Percentiles rank a stretch among this genome's conserved stretches.
Conservation (phyloP, 1,140 invertebrate species). For the Radopholus similis region DNA sequence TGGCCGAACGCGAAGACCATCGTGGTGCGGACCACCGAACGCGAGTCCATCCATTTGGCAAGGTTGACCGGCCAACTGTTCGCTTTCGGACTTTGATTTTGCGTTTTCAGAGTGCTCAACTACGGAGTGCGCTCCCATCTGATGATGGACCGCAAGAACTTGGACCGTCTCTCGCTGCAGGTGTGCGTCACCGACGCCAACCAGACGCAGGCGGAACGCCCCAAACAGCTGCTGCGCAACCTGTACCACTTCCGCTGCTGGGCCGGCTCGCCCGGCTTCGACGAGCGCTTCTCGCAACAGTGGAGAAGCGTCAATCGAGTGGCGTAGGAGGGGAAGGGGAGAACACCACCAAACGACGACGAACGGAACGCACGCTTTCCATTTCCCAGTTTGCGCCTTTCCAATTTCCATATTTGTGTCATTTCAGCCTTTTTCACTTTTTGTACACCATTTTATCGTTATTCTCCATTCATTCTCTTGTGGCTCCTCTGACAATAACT, state of each 20-base stretch:
- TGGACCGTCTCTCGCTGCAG: slow-evolving; percentile 34
- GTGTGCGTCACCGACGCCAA: slow-evolving; percentile 37
- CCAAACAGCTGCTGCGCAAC: slow-evolving; percentile 34
- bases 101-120: slow-evolving; percentile 49
- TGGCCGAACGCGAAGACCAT: slow-evolving; percentile 43
- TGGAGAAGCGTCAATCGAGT: slow-evolving; percentile 2
- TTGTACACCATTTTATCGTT: neutral
- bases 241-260: slow-evolving; percentile 57
- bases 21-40: slow-evolving; percentile 49
- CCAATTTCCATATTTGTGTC: neutral
- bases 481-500: too few species aligned
- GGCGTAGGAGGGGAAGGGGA: too few species aligned
- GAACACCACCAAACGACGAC: too few species aligned
- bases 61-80: slow-evolving; percentile 21
- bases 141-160: slow-evolving; percentile 39
- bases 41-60: slow-evolving; percentile 50
- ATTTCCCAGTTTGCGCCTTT: neutral
- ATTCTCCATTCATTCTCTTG: neutral
- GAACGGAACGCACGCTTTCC: too few species aligned
- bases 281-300: slow-evolving; percentile 48
- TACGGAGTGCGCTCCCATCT: slow-evolving; percentile 51
- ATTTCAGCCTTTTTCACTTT: neutral
- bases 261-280: slow-evolving; percentile 53
- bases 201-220: slow-evolving; percentile 1
- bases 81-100: neutral